A percentile compares a stretch with the other conserved stretches of the same genome.
phyloP scores from a whole-genome alignment of 2,797 vertebrate species.

The Sebastes paucispinis region DNA sequence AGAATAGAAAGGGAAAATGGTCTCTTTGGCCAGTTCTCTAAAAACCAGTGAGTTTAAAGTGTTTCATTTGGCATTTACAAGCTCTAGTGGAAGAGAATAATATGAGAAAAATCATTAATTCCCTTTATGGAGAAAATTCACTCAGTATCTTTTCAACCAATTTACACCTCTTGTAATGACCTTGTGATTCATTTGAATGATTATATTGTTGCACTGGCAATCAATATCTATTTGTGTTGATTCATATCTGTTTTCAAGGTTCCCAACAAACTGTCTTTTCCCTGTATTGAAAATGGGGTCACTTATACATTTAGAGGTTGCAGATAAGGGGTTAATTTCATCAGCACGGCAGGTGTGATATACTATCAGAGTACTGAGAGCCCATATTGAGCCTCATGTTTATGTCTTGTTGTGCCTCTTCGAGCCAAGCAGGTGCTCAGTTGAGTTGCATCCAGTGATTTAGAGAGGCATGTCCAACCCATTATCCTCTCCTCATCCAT shows the following conservation, averaged over 20 bases:
- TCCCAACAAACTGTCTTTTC: not conserved
- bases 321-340: constrained; percentile 12
- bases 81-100: not conserved
- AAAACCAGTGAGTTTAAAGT: constrained; percentile 5
- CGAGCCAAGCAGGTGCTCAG: constrained; percentile 62
- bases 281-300: not conserved
- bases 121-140: not conserved
- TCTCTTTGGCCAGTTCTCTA: constrained; percentile 22
- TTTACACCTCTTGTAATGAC: not conserved
- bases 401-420: constrained; percentile 31
- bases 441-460: constrained; percentile 64
- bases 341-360: constrained; percentile 23
- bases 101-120: not conserved
- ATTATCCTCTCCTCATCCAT: constrained; percentile 68
- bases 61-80: constrained; percentile 22
- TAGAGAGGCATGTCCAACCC: constrained; percentile 65
- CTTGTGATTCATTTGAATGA: not conserved
- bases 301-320: not conserved
- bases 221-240: not conserved
- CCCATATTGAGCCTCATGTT: constrained; percentile 11
- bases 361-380: constrained; percentile 6
- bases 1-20: constrained; percentile 32
- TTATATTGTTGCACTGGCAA: not conserved
- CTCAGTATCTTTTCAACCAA: not conserved
- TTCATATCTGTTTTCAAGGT: not conserved